Evolutionary conservation across 2,888 invertebrate genomes (phyloP).

Genomic region (Drosophila neotestacea): DNA sequence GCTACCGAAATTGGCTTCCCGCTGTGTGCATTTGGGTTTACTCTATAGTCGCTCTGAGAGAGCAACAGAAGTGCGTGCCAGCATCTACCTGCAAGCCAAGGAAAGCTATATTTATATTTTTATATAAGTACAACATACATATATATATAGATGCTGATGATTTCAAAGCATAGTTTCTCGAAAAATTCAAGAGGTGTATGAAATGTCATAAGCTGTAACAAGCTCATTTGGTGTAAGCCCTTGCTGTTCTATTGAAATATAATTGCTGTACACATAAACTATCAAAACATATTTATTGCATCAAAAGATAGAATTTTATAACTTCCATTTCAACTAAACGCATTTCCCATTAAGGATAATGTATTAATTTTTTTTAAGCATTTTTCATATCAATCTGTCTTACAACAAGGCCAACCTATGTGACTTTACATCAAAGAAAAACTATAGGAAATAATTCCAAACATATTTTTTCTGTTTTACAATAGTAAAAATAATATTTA

Average conservation of each 20-base stretch:
- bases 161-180: slow-evolving; percentile 3
- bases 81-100: background rate
- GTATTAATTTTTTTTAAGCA: no score
- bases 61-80: slow-evolving; percentile 48
- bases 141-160: background rate
- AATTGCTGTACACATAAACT: background rate
- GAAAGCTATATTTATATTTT: slow-evolving; percentile 15
- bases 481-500: no score
- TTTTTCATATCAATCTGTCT: no score
- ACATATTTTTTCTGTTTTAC: no score
- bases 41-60: slow-evolving; percentile 61
- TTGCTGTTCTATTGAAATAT: background rate
- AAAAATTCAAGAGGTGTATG: background rate
- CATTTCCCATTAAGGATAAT: background rate
- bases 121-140: background rate
- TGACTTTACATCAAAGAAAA: no score
- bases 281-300: no score
- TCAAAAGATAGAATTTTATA: no score
- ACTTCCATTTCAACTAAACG: background rate
- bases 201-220: background rate
- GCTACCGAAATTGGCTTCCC: slow-evolving; percentile 69
- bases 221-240: background rate
- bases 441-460: no score
- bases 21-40: slow-evolving; percentile 52
- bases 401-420: no score